Evolutionary conservation across 2,113 vertebrate genomes (phyloP).

Genomic region (Clarias macrocephalus): DNA sequence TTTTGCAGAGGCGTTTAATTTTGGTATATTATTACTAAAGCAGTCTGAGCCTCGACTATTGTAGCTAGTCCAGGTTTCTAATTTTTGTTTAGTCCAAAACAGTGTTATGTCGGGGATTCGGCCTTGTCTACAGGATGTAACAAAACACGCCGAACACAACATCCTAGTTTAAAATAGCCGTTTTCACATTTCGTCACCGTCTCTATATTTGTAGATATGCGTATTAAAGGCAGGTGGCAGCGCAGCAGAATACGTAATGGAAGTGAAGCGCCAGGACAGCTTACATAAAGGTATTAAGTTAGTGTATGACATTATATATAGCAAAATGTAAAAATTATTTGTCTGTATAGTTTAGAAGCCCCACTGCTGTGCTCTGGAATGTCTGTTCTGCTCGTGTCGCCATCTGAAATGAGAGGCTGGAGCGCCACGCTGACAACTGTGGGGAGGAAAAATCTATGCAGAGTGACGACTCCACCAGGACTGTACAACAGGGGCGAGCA

Average conservation of each 20-base stretch:
- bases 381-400: slow-evolving; percentile 64
- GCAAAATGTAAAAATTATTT: slow-evolving; percentile 15
- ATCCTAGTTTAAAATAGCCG: slow-evolving; percentile 53
- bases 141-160: slow-evolving; percentile 51
- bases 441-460: slow-evolving; percentile 56
- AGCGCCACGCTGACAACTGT: slow-evolving; percentile 60
- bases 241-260: slow-evolving; percentile 29
- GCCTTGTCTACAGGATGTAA: slow-evolving; percentile 52
- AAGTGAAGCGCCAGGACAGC: slow-evolving; percentile 28
- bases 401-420: slow-evolving; percentile 65
- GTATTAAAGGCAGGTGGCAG: slow-evolving; percentile 42
- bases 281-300: background rate
- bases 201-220: slow-evolving; percentile 57
- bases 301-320: background rate
- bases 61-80: slow-evolving; percentile 5
- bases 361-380: slow-evolving; percentile 56
- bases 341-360: slow-evolving; percentile 52
- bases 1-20: background rate
- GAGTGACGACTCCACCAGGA: slow-evolving; percentile 46
- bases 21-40: background rate
- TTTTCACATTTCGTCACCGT: slow-evolving; percentile 59
- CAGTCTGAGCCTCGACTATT: background rate
- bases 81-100: slow-evolving; percentile 49
- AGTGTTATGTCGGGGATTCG: slow-evolving; percentile 53
- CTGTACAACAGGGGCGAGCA: slow-evolving; percentile 54